These are phyloP conservation scores for Brevimyrus niger DNA, from an alignment of 2,113 vertebrate genomes.

Conservation along the genomic window DNA sequence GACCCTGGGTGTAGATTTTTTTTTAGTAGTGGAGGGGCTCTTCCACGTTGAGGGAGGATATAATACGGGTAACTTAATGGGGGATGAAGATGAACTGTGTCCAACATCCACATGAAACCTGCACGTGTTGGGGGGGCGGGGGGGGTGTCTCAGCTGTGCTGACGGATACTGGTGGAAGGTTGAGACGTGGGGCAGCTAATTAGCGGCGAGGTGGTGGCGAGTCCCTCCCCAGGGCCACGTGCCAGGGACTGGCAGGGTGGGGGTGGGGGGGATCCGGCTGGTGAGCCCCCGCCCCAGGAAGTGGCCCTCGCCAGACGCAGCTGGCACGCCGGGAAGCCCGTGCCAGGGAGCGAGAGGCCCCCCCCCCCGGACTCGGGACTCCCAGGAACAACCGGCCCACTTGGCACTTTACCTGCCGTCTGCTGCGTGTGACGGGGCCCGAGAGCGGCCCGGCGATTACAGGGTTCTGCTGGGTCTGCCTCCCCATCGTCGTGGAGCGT, in stretches of 20 bases:
- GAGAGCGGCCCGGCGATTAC: neutral
- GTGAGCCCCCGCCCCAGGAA: slow-evolving; percentile 49
- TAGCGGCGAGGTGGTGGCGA: neutral
- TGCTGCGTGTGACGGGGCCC: neutral
- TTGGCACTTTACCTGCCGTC: neutral
- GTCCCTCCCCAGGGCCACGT: slow-evolving; percentile 3
- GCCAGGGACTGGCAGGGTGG: slow-evolving; percentile 14
- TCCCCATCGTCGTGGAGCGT: too few relatives aligned
- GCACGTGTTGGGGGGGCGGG: neutral
- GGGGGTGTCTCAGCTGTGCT: neutral
- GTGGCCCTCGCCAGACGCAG: slow-evolving; percentile 52
- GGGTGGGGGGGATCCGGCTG: slow-evolving; percentile 55
- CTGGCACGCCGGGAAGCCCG: slow-evolving; percentile 48
- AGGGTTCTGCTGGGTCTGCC: neutral
- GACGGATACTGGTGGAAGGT: neutral
- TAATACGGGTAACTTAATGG: neutral
- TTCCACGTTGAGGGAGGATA: neutral
- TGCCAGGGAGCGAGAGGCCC: slow-evolving; percentile 53
- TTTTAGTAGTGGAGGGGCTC: neutral
- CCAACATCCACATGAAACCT: neutral
- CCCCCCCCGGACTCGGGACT: slow-evolving; percentile 12
- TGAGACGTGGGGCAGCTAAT: neutral
- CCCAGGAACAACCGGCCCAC: neutral
- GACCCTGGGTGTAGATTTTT: neutral
- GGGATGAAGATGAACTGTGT: neutral